Evolutionary conservation across 2,888 invertebrate genomes (phyloP).

Genomic region (Tachystola acroxantha): DNA sequence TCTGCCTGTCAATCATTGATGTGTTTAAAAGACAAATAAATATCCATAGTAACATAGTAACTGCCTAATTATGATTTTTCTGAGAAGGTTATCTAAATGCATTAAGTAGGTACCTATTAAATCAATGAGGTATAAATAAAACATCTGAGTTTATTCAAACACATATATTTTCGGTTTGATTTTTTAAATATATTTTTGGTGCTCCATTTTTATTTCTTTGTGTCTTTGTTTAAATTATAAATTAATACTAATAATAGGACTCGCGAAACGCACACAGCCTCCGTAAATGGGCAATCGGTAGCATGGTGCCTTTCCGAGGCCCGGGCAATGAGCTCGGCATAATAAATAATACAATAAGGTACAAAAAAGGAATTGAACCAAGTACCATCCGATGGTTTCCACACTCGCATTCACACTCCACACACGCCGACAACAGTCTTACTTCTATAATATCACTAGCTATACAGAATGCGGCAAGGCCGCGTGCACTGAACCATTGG

Average conservation of each 20-base stretch:
- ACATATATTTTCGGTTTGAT: constrained; percentile 71
- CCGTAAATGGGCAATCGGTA: constrained; percentile 74
- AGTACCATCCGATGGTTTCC: constrained; percentile 69
- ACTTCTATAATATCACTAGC: constrained; percentile 74
- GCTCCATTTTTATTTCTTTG: constrained; percentile 71
- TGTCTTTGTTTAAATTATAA: constrained; percentile 70
- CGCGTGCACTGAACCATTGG: constrained; percentile 62
- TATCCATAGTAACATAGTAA: no score
- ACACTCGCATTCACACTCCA: constrained; percentile 60
- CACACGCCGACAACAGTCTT: constrained; percentile 66
- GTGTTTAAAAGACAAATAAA: no score
- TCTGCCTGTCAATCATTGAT: no score
- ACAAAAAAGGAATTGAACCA: constrained; percentile 65
- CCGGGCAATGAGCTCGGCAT: constrained; percentile 75
- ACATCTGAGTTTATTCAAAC: constrained; percentile 61
- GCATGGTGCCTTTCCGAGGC: constrained; percentile 51
- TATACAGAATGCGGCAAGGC: constrained; percentile 67
- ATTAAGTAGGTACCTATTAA: no score
- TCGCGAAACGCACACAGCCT: constrained; percentile 51
- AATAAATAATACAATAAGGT: constrained; percentile 75
- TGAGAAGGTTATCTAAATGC: no score
- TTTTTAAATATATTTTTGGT: constrained; percentile 69
- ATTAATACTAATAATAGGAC: constrained; percentile 71
- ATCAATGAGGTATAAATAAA: constrained; percentile 37
- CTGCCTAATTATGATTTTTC: no score